Conservation (phyloP, 1,140 invertebrate species). For the Sesamia nonagrioides region DNA sequence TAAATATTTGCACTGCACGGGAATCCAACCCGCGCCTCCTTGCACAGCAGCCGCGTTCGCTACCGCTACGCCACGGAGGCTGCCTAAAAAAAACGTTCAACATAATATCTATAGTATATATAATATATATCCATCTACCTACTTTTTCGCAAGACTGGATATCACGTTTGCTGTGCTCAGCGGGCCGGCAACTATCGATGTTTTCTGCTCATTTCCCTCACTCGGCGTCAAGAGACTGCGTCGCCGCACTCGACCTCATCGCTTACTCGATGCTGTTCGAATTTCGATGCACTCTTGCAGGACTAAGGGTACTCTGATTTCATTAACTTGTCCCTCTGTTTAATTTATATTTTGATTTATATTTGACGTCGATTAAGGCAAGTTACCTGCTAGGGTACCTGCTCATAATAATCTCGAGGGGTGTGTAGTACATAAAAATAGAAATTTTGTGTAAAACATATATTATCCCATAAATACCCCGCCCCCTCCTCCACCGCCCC, state of each 20-base stretch:
- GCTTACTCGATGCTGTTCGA: background rate
- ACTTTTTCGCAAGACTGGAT: background rate
- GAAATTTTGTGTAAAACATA: no score
- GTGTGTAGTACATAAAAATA: no score
- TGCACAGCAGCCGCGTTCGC: no score
- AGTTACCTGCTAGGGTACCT: no score
- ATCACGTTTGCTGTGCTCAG: constrained; percentile 3
- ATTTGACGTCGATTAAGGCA: no score
- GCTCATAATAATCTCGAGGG: no score
- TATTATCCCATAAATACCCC: no score
- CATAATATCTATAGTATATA: background rate
- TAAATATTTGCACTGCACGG: no score
- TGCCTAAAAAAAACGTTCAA: background rate
- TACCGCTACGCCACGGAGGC: no score
- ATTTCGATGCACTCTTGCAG: no score
- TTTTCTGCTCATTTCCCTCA: constrained; percentile 31
- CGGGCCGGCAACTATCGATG: constrained; percentile 10
- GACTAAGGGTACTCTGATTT: background rate
- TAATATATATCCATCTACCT: background rate
- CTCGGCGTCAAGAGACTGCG: constrained; percentile 15
- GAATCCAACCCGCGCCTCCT: no score
- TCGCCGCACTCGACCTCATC: constrained; percentile 9
- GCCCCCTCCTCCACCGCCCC: no score
- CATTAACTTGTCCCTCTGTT: background rate
- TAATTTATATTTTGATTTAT: background rate